phyloP scores from a whole-genome alignment of 1,140 invertebrate genomes.

The Sinonovacula constricta region DNA sequence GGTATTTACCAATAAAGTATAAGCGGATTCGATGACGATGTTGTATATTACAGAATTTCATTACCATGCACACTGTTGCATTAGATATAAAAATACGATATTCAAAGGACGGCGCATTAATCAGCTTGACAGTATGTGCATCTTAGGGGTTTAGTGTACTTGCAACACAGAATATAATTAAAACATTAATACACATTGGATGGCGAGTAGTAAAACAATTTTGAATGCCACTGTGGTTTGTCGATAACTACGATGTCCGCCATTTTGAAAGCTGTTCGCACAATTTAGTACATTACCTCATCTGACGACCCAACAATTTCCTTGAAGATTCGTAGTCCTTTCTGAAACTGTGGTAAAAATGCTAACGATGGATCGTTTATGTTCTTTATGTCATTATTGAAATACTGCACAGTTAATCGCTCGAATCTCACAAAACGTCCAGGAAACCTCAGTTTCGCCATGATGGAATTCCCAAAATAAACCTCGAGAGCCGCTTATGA shows the following conservation, averaged over 20 bases:
- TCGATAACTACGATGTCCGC: conserved; percentile 53
- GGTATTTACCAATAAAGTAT: too few relatives aligned
- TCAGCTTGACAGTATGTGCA: too few relatives aligned
- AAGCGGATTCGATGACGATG: too few relatives aligned
- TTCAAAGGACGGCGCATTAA: too few relatives aligned
- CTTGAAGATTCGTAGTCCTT: conserved; percentile 33
- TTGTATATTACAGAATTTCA: too few relatives aligned
- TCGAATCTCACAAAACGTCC: conserved; percentile 50
- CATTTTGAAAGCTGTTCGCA: conserved; percentile 38
- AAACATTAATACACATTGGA: not conserved
- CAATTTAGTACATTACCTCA: conserved; percentile 25
- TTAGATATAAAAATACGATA: too few relatives aligned
- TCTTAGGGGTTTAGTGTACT: too few relatives aligned
- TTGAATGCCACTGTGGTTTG: too few relatives aligned
- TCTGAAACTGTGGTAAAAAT: conserved; percentile 43
- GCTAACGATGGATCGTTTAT: conserved; percentile 40
- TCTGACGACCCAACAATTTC: conserved; percentile 42
- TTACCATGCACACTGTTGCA: too few relatives aligned
- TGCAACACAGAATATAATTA: too few relatives aligned
- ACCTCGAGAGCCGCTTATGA: conserved; percentile 2
- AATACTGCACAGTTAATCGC: conserved; percentile 32
- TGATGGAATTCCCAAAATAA: conserved; percentile 51
- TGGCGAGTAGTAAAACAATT: not conserved
- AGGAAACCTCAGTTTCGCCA: conserved; percentile 51
- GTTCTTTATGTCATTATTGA: conserved; percentile 47